Conservation (phyloP, 2,888 invertebrate genomes). For the Parapristionchus giblindavisi region DNA sequence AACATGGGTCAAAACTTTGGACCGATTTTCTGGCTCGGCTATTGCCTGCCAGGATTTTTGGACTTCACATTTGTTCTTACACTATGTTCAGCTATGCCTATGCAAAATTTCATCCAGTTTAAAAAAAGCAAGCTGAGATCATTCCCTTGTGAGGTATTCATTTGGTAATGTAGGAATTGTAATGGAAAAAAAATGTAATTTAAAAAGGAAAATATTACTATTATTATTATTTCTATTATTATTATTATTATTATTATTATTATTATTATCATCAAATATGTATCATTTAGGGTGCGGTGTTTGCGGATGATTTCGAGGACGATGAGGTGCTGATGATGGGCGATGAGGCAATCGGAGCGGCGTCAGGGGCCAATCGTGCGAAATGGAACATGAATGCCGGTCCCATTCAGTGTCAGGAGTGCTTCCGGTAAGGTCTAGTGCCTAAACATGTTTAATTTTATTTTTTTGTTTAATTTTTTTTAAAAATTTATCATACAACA, state of each 20-base stretch:
- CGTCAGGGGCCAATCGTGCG: conserved; percentile 30
- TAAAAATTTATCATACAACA: too few relatives aligned
- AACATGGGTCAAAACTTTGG: too few relatives aligned
- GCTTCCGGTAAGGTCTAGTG: conserved; percentile 49
- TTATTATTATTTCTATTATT: too few relatives aligned
- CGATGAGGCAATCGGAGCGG: conserved; percentile 19
- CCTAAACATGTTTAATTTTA: too few relatives aligned
- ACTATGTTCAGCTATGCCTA: too few relatives aligned
- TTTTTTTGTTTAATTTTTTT: too few relatives aligned
- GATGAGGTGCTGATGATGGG: conserved; percentile 41
- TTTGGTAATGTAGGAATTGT: background rate
- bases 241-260: background rate
- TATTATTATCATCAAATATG: background rate
- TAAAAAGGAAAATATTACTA: background rate
- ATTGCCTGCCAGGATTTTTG: too few relatives aligned
- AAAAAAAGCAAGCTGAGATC: too few relatives aligned
- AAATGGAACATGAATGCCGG: conserved; percentile 45
- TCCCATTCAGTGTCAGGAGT: conserved; percentile 59
- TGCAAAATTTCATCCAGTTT: too few relatives aligned
- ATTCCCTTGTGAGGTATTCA: background rate
- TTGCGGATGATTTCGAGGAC: conserved; percentile 59
- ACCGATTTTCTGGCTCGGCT: too few relatives aligned
- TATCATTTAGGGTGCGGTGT: conserved; percentile 45
- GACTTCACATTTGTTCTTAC: too few relatives aligned
- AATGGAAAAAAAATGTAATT: background rate